Evolutionary conservation across 1,140 invertebrate genomes (phyloP).

Genomic region (Leptopilina clavipes): DNA sequence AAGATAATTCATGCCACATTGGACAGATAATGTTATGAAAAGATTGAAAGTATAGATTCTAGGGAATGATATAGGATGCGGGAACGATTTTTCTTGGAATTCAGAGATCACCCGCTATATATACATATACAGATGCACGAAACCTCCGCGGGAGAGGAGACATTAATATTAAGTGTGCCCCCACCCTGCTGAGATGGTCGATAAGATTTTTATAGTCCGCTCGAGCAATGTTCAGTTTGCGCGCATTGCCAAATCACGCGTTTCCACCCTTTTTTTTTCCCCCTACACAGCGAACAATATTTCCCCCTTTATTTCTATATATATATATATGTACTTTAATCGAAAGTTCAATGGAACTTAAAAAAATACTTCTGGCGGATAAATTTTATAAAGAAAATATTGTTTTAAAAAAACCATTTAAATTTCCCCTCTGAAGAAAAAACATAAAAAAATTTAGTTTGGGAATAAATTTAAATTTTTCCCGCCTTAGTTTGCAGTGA

Average conservation of each 20-base stretch:
- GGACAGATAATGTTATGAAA: conserved; percentile 31
- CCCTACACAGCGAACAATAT: too few relatives aligned
- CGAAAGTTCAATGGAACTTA: too few relatives aligned
- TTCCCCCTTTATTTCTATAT: too few relatives aligned
- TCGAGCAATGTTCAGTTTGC: conserved; percentile 53
- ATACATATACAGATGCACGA: conserved; percentile 54
- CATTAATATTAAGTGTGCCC: conserved; percentile 66
- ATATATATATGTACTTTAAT: too few relatives aligned
- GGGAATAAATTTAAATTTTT: too few relatives aligned
- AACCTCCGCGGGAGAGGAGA: conserved; percentile 59
- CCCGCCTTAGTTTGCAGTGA: too few relatives aligned
- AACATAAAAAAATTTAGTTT: too few relatives aligned
- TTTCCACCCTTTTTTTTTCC: conserved; percentile 44
- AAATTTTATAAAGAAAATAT: too few relatives aligned
- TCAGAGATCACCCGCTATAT: conserved; percentile 55
- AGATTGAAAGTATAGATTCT: conserved; percentile 30
- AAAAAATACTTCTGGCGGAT: too few relatives aligned
- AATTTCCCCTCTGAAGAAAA: too few relatives aligned
- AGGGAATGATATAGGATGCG: background rate
- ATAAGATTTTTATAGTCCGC: conserved; percentile 67
- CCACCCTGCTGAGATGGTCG: conserved; percentile 56
- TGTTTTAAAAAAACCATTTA: too few relatives aligned
- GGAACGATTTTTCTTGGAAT: conserved; percentile 31
- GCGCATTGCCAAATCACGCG: conserved; percentile 56
- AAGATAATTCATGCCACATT: background rate